Conservation (phyloP, 1,140 invertebrate species). For the Trachelipus rathkii region DNA sequence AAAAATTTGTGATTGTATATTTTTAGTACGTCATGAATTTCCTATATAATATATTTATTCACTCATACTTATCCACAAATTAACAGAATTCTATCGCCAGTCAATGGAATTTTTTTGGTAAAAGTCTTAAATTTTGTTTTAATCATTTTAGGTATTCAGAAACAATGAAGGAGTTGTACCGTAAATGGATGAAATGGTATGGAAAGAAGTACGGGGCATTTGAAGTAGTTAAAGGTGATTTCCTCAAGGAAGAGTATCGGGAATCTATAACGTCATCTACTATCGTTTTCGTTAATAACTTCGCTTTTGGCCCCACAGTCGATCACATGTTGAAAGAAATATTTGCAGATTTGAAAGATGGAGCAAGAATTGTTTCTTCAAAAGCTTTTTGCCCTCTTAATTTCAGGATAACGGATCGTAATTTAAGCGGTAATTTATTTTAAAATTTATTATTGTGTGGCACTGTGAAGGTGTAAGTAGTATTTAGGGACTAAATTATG, state of each 20-base stretch:
- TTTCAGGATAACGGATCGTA: conserved; percentile 92
- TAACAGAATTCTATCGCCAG: too few relatives aligned
- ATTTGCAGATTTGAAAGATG: conserved; percentile 92
- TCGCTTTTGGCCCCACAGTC: conserved; percentile 93
- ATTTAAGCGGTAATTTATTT: conserved; percentile 63
- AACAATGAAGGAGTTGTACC: conserved; percentile 72
- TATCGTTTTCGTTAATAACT: conserved; percentile 98
- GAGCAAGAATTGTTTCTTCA: conserved; percentile 94
- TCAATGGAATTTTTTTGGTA: too few relatives aligned
- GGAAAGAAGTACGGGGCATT: conserved; percentile 90
- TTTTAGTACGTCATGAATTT: too few relatives aligned
- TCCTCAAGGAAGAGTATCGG: conserved; percentile 81
- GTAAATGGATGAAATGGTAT: conserved; percentile 93
- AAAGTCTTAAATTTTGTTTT: too few relatives aligned
- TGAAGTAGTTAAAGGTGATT: conserved; percentile 75
- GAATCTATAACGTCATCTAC: conserved; percentile 88
- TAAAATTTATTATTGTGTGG: too few relatives aligned
- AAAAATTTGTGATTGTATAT: too few relatives aligned
- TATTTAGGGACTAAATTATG: too few relatives aligned
- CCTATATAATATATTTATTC: too few relatives aligned
- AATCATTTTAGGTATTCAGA: conserved; percentile 31
- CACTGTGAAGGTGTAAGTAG: too few relatives aligned
- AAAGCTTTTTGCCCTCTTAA: conserved; percentile 97
- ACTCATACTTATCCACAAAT: too few relatives aligned
- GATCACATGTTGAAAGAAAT: conserved; percentile 94